Evolutionary conservation across 2,888 invertebrate species (phyloP), one percentile per base, ranked within the genome.

Genomic region (Tiphia femorata): DNA sequence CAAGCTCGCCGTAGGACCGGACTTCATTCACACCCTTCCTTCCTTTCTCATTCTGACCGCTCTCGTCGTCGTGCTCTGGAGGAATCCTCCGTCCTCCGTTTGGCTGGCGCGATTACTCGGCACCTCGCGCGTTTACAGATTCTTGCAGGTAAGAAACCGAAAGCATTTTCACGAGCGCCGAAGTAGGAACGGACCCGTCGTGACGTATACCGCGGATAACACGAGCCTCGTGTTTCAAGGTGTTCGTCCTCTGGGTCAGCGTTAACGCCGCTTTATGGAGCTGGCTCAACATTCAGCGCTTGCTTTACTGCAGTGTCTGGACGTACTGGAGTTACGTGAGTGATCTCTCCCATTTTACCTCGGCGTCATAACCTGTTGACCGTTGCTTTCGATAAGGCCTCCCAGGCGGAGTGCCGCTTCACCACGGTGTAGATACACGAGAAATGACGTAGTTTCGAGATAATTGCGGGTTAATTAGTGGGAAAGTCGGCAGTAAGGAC

Each of bases 11-110:
- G 72, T 81, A 2, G 79, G 81, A 1, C 74, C 77, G 0, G 81
- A 81, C 49, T 81, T 81, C 29, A 75, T 80, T 12, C 81, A 81
- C 54, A 81, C 81, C 2, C 56, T 80, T 7, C 81, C 81, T 0
- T 78, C 81, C 0, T 58, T 79, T 10, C 52, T 81, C 4, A 71
- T 81, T n/a, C 48, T 80, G 7, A 49, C 55, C 1, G 70, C 81
- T 2, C 53, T 75, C 46, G 51, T 62, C n/a, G 54, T 77, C 12
- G 35, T 70, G 2, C 66, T 79, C 1, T 74, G 75, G 76, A 76
- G 70, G 42, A 69, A 74, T 58, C 77, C 77, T 2, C 76, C 78
- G 3, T 67, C 56, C n/a, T 62, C 62, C 20, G 51, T 51, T 23
- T 49, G 49, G 2, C 7, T 65, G 7, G 35, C 33, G 14, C 40